Evolutionary conservation across 1,140 invertebrate species (phyloP), one percentile per base, ranked within the genome.

Genomic region (Halictus rubicundus): DNA sequence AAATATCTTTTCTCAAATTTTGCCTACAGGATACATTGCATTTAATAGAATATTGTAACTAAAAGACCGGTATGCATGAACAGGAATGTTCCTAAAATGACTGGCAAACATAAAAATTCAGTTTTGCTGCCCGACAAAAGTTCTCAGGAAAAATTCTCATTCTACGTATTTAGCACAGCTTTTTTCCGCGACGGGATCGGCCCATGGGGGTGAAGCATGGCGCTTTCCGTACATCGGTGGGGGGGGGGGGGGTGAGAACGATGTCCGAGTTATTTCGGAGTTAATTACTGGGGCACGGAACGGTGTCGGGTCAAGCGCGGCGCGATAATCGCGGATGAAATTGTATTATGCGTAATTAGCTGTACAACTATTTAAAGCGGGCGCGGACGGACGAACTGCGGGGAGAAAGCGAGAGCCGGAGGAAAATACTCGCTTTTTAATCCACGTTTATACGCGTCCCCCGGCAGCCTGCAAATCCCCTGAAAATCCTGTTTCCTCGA

Each of bases 401-500:
- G 42, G 14, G 42, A 59, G n/a, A n/a, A n/a, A 7, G 19, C 42
- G 42, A 14, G 10, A n/a, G 21, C 6, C 1, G n/a, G 54, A 57
- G 54, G 21, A 21, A 9, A 57, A 57, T n/a, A 57, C 54, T 21
- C 54, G 54, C 54, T n/a, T 46, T 68, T 68, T 25, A n/a, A 76
- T 46, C 49, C 52, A 23, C 10, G n/a, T 75, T 23, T 10, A 54
- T 68, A 64, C 59, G 27, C 57, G 27, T 37, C 37, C 21, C 32
- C 25, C 66, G 23, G 12, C 9, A 23, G 60, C 14, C 42, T n/a
- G 16, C 21, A 52, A 61, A 25, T 63, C 27, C 23, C 59, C 68
- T 65, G 60, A 65, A 72, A 64, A 70, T 64, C 57, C 27, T 25
- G 57, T 25, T 69, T 70, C 19, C 59, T 64, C 32, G 60, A 23